Base-by-base conservation (phyloP, 2,888 invertebrate species). In the Heteromurus nitidus region DNA sequence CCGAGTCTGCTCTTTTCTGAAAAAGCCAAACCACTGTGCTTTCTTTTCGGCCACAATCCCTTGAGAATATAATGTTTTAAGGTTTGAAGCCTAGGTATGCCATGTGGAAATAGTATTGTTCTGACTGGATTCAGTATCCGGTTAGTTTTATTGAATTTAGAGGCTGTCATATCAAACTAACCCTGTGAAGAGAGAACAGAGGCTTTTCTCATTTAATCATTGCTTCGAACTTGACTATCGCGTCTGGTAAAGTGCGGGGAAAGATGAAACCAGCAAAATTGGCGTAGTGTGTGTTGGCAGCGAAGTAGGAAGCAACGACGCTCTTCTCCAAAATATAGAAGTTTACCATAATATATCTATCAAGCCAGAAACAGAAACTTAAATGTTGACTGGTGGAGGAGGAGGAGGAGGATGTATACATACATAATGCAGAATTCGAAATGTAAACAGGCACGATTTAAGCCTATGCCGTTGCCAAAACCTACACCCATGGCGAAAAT, bases 311-410 rank as follows among this genome's bases (percentile, higher is more conserved):
- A n/a, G n/a, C n/a, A n/a, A n/a, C n/a, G n/a, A n/a, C 36, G 36
- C 36, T 36, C 36, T 36, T 36, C 36, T 36, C 5, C 36, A 9
- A 36, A 36, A n/a, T n/a, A n/a, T n/a, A n/a, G n/a, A n/a, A n/a
- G n/a, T n/a, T n/a, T n/a, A n/a, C n/a, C n/a, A n/a, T n/a, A n/a
- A n/a, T n/a, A n/a, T n/a, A n/a, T n/a, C n/a, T n/a, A n/a, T n/a
- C n/a, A n/a, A n/a, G n/a, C n/a, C n/a, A n/a, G n/a, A 47, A n/a
- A 47, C 47, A 16, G 53, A 5, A 53, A n/a, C n/a, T n/a, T n/a
- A 53, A 53, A 53, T 53, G 53, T 22, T 53, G 53, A 53, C 53
- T 53, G 24, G n/a, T 53, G 53, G 24, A 53, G 22, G 9, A 53
- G 3, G 13, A 3, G n/a, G 3, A 3, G n/a, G 3, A 11, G 9